Percentiles rank a stretch among this genome's conserved stretches.
These are phyloP conservation scores for Micromussa lordhowensis DNA, from an alignment of 92 coral and sea anemone species.

Conservation along the genomic window DNA sequence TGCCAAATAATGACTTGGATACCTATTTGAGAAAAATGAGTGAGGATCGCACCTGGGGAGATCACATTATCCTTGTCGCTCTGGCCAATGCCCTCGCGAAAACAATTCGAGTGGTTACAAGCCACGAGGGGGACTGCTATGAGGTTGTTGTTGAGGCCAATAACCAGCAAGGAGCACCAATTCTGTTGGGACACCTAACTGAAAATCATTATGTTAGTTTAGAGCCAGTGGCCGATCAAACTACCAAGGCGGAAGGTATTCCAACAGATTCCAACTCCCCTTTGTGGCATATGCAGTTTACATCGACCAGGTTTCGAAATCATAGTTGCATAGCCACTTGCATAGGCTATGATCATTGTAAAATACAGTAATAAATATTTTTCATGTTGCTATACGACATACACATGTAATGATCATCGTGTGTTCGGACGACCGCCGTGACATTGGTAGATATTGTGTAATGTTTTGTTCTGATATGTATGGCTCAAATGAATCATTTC, in stretches of 20 bases:
- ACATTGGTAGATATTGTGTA: too few relatives aligned
- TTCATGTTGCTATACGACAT: too few relatives aligned
- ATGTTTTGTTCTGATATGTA: too few relatives aligned
- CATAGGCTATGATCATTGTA: too few relatives aligned
- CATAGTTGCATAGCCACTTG: too few relatives aligned
- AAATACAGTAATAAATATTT: too few relatives aligned
- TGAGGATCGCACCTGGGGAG: slow-evolving; percentile 25
- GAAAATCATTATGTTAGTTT: slow-evolving; percentile 13
- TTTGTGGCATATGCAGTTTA: too few relatives aligned
- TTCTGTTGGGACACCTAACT: slow-evolving; percentile 10
- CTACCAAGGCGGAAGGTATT: slow-evolving; percentile 1
- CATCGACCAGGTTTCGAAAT: too few relatives aligned
- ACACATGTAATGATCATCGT: too few relatives aligned
- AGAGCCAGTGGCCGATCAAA: neutral
- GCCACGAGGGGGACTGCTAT: neutral
- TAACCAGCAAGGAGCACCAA: neutral
- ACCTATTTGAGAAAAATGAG: slow-evolving; percentile 25
- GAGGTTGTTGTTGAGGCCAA: neutral
- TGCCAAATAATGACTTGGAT: slow-evolving; percentile 19
- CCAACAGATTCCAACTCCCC: too few relatives aligned
- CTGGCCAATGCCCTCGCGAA: slow-evolving; percentile 17
- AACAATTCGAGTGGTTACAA: slow-evolving; percentile 1
- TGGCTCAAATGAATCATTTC: too few relatives aligned
- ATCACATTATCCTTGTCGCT: slow-evolving; percentile 15
- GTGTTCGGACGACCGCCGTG: too few relatives aligned